Evolutionary conservation across 2,797 vertebrate genomes (phyloP), one percentile per base, ranked within the genome.

Genomic region (Hippopotamyrus pictus): DNA sequence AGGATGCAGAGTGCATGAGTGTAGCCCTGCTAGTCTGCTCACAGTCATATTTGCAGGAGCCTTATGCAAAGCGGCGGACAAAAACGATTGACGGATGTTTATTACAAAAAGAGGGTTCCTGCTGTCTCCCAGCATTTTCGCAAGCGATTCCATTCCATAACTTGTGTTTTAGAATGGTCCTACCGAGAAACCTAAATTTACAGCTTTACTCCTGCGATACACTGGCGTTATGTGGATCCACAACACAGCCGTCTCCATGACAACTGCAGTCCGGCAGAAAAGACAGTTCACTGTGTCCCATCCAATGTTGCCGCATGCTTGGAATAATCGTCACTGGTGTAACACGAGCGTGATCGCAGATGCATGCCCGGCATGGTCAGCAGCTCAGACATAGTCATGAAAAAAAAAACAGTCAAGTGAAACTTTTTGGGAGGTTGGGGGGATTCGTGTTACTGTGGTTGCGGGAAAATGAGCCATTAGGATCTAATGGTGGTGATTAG

Each of bases 401-500:
- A 22, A 46, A 50, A 54, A 37, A 11, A 59, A 46, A 33, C 9
- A 33, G 41, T 88, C 33, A 14, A 53, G 48, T 54, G 29, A 88
- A 88, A 69, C 41, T 88, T 25, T 57, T 29, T 51, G 79, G 44
- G 82, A 29, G 46, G 48, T 22, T 4, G 82, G 46, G 44, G 44
- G 82, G 65, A 6, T 37, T 69, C 3, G 25, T 48, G 37, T 62
- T 19, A 14, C 41, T 50, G 3, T 25, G 54, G 83, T 44, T 57
- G 11, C 54, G 50, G 48, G 44, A 87, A 83, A 59, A 88, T 79
- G 87, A 91, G 93, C 92, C 92, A 91, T 90, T 93, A 90, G 89
- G 90, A 90, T 91, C 91, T 95, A 94, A 95, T 95, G 92, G 92
- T 89, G 93, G 93, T 95, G 93, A 95, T 95, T 94, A 94, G 92